These are phyloP conservation scores for Pygocentrus nattereri DNA, from an alignment of 2,797 vertebrate species.

Conservation along the genomic window DNA sequence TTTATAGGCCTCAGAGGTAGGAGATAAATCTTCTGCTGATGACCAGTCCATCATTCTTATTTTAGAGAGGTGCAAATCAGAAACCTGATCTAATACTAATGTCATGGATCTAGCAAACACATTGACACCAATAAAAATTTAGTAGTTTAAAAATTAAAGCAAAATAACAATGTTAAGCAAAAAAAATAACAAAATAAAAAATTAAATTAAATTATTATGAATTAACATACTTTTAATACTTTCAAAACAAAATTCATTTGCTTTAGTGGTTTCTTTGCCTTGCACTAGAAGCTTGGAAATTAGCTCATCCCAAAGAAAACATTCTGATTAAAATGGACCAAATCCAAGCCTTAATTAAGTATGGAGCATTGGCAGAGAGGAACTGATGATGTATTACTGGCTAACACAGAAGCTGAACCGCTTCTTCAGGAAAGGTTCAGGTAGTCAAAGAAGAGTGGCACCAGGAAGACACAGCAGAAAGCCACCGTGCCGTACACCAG, in stretches of 20 bases:
- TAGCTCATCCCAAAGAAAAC: neutral
- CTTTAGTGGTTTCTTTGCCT: conserved; percentile 36
- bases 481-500: conserved; percentile 93
- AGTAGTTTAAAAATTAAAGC: conserved; percentile 11
- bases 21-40: neutral
- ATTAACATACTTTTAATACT: neutral
- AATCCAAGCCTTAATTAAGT: conserved; percentile 3
- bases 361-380: conserved; percentile 1
- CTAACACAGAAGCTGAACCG: neutral
- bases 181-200: neutral
- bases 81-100: neutral
- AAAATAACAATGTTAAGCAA: neutral
- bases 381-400: neutral
- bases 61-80: conserved; percentile 26
- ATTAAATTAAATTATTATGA: neutral
- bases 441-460: conserved; percentile 86
- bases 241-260: neutral
- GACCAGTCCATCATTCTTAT: neutral
- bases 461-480: conserved; percentile 87
- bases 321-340: neutral
- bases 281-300: conserved; percentile 1
- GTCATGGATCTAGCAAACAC: neutral
- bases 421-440: conserved; percentile 85
- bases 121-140: neutral
- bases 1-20: neutral